These are phyloP conservation scores for Drosophila nikananu DNA, from an alignment of 1,140 invertebrate species.

Conservation along the genomic window DNA sequence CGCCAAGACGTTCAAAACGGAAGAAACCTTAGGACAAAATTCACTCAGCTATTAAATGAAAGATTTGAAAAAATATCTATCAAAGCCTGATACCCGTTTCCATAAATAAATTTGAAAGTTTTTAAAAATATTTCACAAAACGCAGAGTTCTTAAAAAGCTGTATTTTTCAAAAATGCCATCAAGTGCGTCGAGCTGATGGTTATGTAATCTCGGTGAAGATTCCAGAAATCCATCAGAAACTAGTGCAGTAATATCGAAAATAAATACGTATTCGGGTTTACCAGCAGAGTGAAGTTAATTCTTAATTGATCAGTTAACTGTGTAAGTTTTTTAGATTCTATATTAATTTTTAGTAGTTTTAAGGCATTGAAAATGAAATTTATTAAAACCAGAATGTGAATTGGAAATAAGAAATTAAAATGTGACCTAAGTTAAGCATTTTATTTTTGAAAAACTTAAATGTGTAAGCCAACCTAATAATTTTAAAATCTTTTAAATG, in stretches of 20 bases:
- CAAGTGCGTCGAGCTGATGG: conserved; percentile 61
- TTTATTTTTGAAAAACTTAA: too few relatives aligned
- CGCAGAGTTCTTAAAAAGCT: not conserved
- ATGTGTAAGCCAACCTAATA: too few relatives aligned
- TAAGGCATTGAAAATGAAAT: too few relatives aligned
- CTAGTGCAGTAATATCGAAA: not conserved
- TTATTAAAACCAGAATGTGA: too few relatives aligned
- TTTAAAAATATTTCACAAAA: not conserved
- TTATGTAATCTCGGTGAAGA: conserved; percentile 68
- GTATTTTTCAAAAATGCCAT: conserved; percentile 33
- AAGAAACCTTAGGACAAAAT: conserved; percentile 4
- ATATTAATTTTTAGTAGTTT: too few relatives aligned
- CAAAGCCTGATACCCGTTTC: not conserved
- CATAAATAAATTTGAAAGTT: not conserved
- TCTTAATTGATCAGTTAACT: not conserved
- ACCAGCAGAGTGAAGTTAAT: conserved; percentile 2
- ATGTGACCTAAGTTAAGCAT: not conserved
- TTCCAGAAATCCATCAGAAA: conserved; percentile 42
- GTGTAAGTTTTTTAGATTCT: conserved; percentile 11
- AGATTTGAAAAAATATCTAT: not conserved
- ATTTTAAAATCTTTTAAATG: too few relatives aligned
- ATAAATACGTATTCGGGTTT: not conserved
- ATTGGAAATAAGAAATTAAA: too few relatives aligned
- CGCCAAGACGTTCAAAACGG: conserved; percentile 70
- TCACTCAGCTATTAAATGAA: conserved; percentile 14